Conservation (phyloP, 2,113 vertebrate genomes). For the Mormoops blainvillei region DNA sequence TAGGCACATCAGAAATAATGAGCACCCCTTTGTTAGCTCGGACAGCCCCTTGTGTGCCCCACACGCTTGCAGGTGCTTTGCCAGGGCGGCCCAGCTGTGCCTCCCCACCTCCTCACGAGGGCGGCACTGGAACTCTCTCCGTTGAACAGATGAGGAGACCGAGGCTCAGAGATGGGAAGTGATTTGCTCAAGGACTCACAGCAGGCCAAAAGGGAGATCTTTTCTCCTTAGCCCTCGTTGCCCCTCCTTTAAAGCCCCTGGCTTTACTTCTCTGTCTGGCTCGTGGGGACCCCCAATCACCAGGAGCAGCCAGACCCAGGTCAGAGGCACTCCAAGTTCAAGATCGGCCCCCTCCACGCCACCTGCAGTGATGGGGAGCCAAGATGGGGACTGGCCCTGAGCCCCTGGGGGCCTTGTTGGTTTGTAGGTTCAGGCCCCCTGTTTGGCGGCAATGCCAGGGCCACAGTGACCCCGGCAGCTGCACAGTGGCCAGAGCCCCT, state of each 20-base stretch:
- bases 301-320: background rate
- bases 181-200: background rate
- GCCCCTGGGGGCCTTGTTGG: background rate
- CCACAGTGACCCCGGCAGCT: background rate
- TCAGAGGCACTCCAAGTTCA: background rate
- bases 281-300: fast-evolving
- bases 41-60: background rate
- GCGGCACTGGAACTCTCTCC: background rate
- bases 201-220: background rate
- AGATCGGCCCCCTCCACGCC: fast-evolving
- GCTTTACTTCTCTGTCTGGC: background rate
- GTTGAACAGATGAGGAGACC: background rate
- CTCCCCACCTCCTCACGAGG: background rate
- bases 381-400: background rate
- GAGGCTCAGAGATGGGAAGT: background rate
- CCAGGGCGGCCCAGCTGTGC: too few species aligned
- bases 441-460: background rate
- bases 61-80: background rate
- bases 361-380: background rate
- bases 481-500: background rate
- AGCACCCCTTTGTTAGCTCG: background rate
- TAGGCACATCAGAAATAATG: background rate
- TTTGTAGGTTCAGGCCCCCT: background rate
- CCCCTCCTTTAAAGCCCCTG: background rate
- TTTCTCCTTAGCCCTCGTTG: background rate